Conservation (phyloP, 2,888 invertebrate species). For the Antheraea yamamai region DNA sequence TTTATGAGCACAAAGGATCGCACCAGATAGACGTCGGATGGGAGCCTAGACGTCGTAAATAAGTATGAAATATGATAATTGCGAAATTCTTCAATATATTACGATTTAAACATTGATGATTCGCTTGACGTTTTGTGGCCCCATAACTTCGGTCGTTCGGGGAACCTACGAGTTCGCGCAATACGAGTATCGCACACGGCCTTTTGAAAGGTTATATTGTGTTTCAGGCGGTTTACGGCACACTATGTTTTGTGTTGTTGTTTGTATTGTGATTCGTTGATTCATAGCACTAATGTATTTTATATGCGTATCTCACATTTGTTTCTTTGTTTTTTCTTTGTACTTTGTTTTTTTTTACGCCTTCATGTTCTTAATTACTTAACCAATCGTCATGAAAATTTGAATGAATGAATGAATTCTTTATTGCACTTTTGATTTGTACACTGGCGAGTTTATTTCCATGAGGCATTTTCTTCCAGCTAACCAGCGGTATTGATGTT, state of each 20-base stretch:
- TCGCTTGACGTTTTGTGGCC: slow-evolving; percentile 77
- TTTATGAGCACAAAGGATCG: slow-evolving; percentile 72
- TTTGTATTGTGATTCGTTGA: slow-evolving; percentile 45
- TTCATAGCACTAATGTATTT: slow-evolving; percentile 30
- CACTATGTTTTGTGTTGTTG: slow-evolving; percentile 55
- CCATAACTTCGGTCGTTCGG: slow-evolving; percentile 71
- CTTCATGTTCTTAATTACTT: too few species aligned
- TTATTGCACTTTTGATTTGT: too few species aligned
- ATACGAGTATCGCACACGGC: slow-evolving; percentile 33
- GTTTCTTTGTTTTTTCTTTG: too few species aligned
- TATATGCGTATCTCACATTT: not conserved
- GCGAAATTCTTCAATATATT: slow-evolving; percentile 82
- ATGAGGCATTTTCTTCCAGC: too few species aligned
- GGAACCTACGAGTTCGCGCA: slow-evolving; percentile 51
- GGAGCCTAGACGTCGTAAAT: slow-evolving; percentile 80
- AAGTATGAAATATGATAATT: slow-evolving; percentile 82
- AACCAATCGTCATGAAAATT: too few species aligned
- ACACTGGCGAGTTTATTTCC: too few species aligned
- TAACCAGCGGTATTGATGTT: too few species aligned
- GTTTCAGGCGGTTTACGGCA: slow-evolving; percentile 43
- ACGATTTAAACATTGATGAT: slow-evolving; percentile 81
- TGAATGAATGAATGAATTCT: too few species aligned
- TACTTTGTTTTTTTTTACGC: too few species aligned
- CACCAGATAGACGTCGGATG: slow-evolving; percentile 73
- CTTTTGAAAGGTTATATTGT: slow-evolving; percentile 46